These are phyloP conservation scores for Tricholauxania praeusta DNA, from an alignment of 2,888 invertebrate genomes.

Conservation along the genomic window DNA sequence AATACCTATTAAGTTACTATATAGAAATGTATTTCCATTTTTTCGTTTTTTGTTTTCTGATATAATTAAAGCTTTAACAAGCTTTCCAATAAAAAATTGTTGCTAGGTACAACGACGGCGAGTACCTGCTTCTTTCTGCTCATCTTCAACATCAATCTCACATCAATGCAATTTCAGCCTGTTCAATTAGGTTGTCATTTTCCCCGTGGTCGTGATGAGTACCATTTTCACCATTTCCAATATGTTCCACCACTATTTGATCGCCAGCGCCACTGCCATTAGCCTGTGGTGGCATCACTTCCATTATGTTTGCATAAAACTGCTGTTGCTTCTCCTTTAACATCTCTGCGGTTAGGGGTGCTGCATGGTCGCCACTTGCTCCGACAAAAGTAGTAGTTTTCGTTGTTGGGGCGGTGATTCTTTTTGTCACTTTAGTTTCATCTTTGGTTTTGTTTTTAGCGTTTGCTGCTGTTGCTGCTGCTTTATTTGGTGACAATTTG, in stretches of 20 bases:
- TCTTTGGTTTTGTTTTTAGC: slow-evolving; percentile 57
- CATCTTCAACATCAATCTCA: no score
- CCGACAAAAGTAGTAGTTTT: slow-evolving; percentile 12
- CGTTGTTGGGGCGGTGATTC: background rate
- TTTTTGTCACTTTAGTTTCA: slow-evolving; percentile 42
- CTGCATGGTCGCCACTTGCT: background rate
- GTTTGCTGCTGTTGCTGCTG: slow-evolving; percentile 48
- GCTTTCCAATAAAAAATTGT: no score
- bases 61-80: no score
- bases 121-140: no score
- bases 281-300: slow-evolving; percentile 11
- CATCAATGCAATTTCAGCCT: slow-evolving; percentile 27
- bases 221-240: slow-evolving; percentile 14
- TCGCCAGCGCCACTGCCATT: slow-evolving; percentile 20
- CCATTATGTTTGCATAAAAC: background rate
- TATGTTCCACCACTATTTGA: slow-evolving; percentile 9
- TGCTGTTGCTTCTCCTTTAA: slow-evolving; percentile 28
- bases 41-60: no score
- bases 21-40: background rate
- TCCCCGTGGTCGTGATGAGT: slow-evolving; percentile 7
- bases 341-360: slow-evolving; percentile 31
- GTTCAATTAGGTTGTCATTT: slow-evolving; percentile 9
- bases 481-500: slow-evolving; percentile 40
- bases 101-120: no score
- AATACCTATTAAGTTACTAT: slow-evolving; percentile 21